Conservation (phyloP, 2,113 vertebrate species). For the Eonycteris spelaea region DNA sequence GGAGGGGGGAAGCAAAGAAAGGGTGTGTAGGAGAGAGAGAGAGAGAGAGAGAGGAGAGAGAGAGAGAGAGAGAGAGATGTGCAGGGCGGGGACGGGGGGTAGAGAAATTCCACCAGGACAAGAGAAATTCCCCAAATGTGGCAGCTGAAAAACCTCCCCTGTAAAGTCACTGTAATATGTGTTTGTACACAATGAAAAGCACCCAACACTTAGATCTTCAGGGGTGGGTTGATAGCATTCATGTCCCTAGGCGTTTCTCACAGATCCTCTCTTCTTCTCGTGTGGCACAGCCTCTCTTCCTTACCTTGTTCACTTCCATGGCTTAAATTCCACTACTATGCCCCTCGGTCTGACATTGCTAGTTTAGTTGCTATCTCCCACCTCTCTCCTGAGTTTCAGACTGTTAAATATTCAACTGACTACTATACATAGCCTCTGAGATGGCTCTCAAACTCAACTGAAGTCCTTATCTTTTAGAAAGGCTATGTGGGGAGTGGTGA, state of each 20-base stretch:
- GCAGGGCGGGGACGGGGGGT: too few relatives aligned
- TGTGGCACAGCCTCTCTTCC: neutral
- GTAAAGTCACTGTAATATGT: neutral
- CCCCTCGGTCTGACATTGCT: neutral
- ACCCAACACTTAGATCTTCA: neutral
- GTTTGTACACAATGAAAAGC: neutral
- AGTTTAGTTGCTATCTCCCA: neutral
- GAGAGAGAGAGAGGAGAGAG: neutral
- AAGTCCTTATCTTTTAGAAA: neutral
- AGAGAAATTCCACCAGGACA: neutral
- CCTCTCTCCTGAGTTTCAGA: neutral
- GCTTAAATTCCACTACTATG: fast-evolving
- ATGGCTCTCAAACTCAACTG: neutral
- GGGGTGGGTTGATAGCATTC: too few relatives aligned
- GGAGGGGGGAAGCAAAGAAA: too few relatives aligned
- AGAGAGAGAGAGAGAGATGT: neutral
- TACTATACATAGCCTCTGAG: neutral
- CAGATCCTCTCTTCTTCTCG: too few relatives aligned
- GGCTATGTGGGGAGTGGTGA: neutral
- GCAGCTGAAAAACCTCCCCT: neutral
- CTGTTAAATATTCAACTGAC: neutral
- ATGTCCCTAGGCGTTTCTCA: neutral
- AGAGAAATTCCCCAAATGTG: neutral
- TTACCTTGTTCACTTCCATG: neutral
- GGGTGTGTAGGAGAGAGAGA: neutral